Evolutionary conservation across 2,797 vertebrate species (phyloP).

Genomic region (Gila robusta): DNA sequence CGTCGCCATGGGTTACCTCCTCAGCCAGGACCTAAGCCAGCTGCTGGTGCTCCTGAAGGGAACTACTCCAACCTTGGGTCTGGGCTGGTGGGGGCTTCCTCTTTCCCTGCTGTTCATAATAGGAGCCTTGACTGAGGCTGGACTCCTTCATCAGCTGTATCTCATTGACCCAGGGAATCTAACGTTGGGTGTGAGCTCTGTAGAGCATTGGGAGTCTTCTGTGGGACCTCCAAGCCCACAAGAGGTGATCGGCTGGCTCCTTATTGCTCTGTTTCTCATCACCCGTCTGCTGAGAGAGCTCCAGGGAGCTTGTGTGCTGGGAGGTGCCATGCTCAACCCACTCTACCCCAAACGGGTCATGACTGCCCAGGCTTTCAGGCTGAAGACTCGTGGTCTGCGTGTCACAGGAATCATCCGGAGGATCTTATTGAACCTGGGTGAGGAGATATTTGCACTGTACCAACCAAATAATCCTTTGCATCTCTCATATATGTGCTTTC

Average conservation of each 20-base stretch:
- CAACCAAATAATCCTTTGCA: neutral
- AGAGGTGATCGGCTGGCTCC: conserved; percentile 84
- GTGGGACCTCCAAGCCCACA: conserved; percentile 74
- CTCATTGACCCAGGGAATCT: conserved; percentile 58
- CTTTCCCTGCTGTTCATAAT: conserved; percentile 82
- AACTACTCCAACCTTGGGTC: conserved; percentile 69
- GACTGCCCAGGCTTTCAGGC: conserved; percentile 85
- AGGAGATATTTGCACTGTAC: conserved; percentile 60
- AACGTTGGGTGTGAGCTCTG: conserved; percentile 14
- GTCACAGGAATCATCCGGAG: conserved; percentile 86
- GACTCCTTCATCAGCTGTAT: conserved; percentile 86
- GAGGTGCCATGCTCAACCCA: conserved; percentile 92
- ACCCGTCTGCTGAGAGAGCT: conserved; percentile 89
- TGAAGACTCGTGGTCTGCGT: conserved; percentile 85
- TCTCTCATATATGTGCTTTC: neutral
- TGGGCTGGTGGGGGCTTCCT: conserved; percentile 83
- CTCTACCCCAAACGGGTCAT: conserved; percentile 91
- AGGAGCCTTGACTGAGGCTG: conserved; percentile 84
- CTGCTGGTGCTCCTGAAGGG: conserved; percentile 75
- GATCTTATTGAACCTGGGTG: conserved; percentile 92
- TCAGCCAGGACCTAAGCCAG: conserved; percentile 93
- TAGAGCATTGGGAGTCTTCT: conserved; percentile 17
- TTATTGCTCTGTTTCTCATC: conserved; percentile 83
- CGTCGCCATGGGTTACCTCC: conserved; percentile 89
- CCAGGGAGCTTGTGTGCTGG: conserved; percentile 89